Percentiles rank a stretch among this genome's conserved stretches.
These are phyloP conservation scores for Anaspis maculata DNA, from an alignment of 2,888 invertebrate species.

Conservation along the genomic window DNA sequence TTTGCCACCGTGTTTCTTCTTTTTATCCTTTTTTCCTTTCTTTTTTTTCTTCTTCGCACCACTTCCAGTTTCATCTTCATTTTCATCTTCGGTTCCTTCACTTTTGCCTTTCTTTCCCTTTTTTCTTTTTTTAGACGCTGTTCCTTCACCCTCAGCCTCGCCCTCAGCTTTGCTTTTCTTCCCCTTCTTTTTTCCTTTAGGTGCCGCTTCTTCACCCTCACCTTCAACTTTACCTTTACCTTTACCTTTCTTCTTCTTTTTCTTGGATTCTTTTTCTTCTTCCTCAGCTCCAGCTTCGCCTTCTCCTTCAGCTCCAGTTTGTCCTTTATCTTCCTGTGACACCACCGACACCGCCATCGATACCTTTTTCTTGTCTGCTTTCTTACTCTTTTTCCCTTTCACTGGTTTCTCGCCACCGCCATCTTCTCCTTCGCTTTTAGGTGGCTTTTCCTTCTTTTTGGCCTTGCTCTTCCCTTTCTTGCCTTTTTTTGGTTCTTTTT, in stretches of 20 bases:
- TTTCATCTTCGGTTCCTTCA: background rate
- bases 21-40: background rate
- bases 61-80: background rate
- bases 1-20: background rate
- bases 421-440: slow-evolving; percentile 38
- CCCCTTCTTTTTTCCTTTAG: slow-evolving; percentile 2
- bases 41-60: background rate
- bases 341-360: no score
- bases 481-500: no score
- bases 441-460: slow-evolving; percentile 28
- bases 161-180: slow-evolving; percentile 3
- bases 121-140: no score
- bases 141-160: no score
- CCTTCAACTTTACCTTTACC: slow-evolving; percentile 23
- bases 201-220: slow-evolving; percentile 23
- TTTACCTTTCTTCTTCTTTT: slow-evolving; percentile 1
- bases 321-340: slow-evolving; percentile 2
- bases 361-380: background rate
- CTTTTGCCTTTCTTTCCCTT: background rate
- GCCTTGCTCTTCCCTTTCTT: slow-evolving; percentile 4
- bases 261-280: slow-evolving; percentile 8
- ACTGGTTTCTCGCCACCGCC: slow-evolving; percentile 42
- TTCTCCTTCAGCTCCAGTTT: slow-evolving; percentile 20
- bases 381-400: slow-evolving; percentile 22
- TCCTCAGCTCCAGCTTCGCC: slow-evolving; percentile 42